These are phyloP conservation scores for Apteryx owenii DNA, from an alignment of 2,113 vertebrate species.

Conservation along the genomic window DNA sequence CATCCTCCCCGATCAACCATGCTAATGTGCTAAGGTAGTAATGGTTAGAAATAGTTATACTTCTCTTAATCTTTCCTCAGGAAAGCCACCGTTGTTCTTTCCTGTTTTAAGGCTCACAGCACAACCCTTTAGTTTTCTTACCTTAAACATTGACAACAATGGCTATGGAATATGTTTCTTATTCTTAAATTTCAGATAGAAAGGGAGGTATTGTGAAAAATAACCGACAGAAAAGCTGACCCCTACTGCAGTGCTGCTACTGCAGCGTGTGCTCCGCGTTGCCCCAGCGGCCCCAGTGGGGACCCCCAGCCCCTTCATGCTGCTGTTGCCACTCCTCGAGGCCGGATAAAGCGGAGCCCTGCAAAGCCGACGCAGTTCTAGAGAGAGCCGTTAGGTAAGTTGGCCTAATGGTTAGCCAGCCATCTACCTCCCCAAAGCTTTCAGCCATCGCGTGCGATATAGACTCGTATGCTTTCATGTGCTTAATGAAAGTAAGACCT, in stretches of 20 bases:
- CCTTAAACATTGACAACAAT: background rate
- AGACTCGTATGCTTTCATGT: background rate
- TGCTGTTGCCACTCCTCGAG: too few relatives aligned
- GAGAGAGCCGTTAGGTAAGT: background rate
- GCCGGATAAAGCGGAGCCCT: background rate
- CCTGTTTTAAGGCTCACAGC: background rate
- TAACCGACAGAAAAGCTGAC: background rate
- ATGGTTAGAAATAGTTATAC: background rate
- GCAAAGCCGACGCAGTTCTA: background rate
- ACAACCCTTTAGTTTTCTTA: background rate
- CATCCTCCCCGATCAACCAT: background rate
- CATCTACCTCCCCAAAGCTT: background rate
- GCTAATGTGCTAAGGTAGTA: background rate
- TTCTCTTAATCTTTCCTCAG: background rate
- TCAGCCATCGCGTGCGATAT: background rate
- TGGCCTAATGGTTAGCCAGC: background rate
- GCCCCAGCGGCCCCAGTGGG: background rate
- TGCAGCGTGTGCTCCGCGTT: background rate
- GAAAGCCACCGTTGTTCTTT: background rate
- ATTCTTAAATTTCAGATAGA: background rate
- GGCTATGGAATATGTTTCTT: background rate
- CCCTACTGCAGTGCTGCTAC: background rate
- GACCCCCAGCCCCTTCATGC: background rate
- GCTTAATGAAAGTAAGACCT: background rate
- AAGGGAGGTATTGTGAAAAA: background rate